Evolutionary conservation across 2,888 invertebrate genomes (phyloP).

Genomic region (Ophion costatus): DNA sequence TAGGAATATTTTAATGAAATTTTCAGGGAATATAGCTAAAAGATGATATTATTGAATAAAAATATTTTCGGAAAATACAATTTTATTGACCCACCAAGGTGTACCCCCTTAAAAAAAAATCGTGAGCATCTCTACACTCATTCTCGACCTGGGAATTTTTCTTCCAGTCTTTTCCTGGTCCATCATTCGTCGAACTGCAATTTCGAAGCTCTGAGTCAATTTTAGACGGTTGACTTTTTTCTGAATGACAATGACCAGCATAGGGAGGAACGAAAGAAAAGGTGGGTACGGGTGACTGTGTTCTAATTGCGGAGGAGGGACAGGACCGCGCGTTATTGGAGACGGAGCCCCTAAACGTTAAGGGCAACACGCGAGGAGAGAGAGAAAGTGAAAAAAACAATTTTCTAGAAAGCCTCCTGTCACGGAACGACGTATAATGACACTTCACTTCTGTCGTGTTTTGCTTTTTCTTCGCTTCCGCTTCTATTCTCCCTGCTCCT

Average conservation of each 20-base stretch:
- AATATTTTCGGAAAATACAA: too few species aligned
- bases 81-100: too few species aligned
- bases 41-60: too few species aligned
- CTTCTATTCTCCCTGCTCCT: not conserved
- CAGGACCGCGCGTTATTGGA: not conserved
- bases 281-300: not conserved
- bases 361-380: constrained; percentile 13
- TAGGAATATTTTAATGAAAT: too few species aligned
- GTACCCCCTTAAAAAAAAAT: not conserved
- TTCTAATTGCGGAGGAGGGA: constrained; percentile 48
- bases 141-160: not conserved
- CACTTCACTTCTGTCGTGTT: constrained; percentile 5
- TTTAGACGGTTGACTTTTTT: not conserved
- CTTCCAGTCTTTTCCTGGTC: not conserved
- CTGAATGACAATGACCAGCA: not conserved
- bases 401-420: not conserved
- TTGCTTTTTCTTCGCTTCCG: not conserved
- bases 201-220: too few species aligned
- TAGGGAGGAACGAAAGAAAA: not conserved
- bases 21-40: too few species aligned
- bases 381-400: not conserved
- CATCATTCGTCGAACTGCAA: not conserved
- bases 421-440: not conserved
- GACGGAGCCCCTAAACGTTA: constrained; percentile 29
- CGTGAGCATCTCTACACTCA: too few species aligned